phyloP scores from a whole-genome alignment of 2,113 vertebrate genomes.

The Galbula dea region DNA sequence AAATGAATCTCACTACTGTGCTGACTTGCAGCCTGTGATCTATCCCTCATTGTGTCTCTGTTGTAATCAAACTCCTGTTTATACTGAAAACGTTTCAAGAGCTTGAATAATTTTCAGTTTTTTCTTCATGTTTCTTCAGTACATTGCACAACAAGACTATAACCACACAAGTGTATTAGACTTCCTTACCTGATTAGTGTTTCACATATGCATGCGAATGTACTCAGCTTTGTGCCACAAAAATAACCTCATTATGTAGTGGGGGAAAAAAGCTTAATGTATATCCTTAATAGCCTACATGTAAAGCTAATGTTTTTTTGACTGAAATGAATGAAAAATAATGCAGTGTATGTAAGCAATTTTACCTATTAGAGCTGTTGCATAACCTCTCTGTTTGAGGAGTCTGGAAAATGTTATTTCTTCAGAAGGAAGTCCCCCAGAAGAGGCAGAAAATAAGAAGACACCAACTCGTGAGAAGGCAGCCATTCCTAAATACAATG shows the following conservation, averaged over 20 bases:
- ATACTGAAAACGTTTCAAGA: neutral
- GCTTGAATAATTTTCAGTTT: neutral
- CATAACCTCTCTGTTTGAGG: slow-evolving; percentile 78
- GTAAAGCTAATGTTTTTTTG: neutral
- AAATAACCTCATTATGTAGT: neutral
- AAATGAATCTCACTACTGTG: neutral
- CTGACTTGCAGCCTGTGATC: neutral
- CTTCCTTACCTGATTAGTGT: neutral
- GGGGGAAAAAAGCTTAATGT: neutral
- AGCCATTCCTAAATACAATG: slow-evolving; percentile 69
- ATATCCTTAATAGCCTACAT: neutral
- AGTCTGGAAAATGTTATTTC: slow-evolving; percentile 85
- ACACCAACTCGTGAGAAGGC: slow-evolving; percentile 55
- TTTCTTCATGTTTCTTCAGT: neutral
- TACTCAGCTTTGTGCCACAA: neutral
- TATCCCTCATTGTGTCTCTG: neutral
- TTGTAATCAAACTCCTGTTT: neutral
- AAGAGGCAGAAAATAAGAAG: slow-evolving; percentile 76
- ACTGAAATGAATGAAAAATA: slow-evolving; percentile 3
- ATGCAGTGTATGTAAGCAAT: neutral
- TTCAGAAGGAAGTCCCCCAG: slow-evolving; percentile 82
- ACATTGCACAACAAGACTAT: neutral
- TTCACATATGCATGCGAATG: neutral
- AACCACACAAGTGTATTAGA: neutral
- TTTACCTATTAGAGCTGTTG: slow-evolving; percentile 79